phyloP scores from a whole-genome alignment of 2,888 invertebrate genomes.

The Brassicogethes aeneus region DNA sequence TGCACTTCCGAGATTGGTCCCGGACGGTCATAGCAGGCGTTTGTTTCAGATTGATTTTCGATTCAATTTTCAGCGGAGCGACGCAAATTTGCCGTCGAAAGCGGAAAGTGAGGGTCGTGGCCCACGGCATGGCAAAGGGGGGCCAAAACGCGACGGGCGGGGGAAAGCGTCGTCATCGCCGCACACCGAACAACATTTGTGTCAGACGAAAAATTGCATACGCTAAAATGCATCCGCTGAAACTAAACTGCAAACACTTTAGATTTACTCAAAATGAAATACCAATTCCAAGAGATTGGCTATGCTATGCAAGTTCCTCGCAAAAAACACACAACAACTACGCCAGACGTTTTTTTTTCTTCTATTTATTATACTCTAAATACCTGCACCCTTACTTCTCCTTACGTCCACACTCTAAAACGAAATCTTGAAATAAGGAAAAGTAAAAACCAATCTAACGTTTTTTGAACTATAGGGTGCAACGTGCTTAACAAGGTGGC shows the following conservation, averaged over 20 bases:
- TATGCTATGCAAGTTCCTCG: too few relatives aligned
- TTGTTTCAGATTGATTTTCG: constrained; percentile 34
- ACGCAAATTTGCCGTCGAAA: constrained; percentile 18
- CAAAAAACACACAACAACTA: too few relatives aligned
- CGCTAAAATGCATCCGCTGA: constrained; percentile 15
- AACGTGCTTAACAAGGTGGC: too few relatives aligned
- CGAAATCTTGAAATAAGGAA: too few relatives aligned
- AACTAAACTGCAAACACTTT: constrained; percentile 8
- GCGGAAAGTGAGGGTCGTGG: constrained; percentile 9
- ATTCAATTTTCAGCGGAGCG: constrained; percentile 30
- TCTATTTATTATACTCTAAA: too few relatives aligned
- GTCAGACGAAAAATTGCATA: constrained; percentile 14
- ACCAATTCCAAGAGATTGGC: background rate
- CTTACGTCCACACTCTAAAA: too few relatives aligned
- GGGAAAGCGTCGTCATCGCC: background rate
- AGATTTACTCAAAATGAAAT: constrained; percentile 10
- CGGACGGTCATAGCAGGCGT: constrained; percentile 17
- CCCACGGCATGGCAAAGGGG: constrained; percentile 3
- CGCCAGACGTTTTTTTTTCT: too few relatives aligned
- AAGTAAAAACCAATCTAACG: too few relatives aligned
- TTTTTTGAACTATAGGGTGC: too few relatives aligned
- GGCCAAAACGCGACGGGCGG: background rate
- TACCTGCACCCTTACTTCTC: too few relatives aligned
- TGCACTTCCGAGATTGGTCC: constrained; percentile 30
- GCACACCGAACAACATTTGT: background rate